These are phyloP conservation scores for Nothoprocta perdicaria DNA, from an alignment of 2,113 vertebrate species.

Conservation along the genomic window DNA sequence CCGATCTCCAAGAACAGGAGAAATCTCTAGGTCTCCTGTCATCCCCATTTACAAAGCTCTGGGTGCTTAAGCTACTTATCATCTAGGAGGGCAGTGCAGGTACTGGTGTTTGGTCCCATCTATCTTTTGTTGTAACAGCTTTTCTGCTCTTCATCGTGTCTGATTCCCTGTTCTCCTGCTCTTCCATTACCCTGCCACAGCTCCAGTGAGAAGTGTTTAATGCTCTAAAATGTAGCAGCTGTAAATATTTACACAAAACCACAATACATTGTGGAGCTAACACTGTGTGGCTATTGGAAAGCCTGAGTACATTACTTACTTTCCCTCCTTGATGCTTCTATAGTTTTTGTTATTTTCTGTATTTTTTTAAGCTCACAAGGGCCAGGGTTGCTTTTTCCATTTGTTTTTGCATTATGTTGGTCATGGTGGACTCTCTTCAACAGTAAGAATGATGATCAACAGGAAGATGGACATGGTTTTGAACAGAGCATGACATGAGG, in stretches of 20 bases:
- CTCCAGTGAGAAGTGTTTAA: neutral
- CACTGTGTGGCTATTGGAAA: neutral
- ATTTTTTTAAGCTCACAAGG: neutral
- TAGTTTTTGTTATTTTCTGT: neutral
- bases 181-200: neutral
- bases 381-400: neutral
- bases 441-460: neutral
- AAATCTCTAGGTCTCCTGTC: neutral
- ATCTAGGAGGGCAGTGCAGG: neutral
- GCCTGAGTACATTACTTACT: accelerated
- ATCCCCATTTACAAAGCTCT: neutral
- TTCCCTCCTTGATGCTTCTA: neutral
- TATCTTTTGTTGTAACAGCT: neutral
- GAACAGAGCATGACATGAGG: accelerated
- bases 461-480: neutral
- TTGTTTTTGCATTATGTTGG: neutral
- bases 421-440: neutral
- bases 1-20: neutral
- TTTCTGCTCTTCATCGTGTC: neutral
- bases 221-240: neutral
- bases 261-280: neutral
- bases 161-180: neutral
- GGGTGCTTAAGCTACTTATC: neutral
- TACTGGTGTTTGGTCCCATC: neutral
- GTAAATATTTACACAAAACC: neutral